Base-by-base conservation (phyloP, 2,888 invertebrate species). In the Dryobota labecula region DNA sequence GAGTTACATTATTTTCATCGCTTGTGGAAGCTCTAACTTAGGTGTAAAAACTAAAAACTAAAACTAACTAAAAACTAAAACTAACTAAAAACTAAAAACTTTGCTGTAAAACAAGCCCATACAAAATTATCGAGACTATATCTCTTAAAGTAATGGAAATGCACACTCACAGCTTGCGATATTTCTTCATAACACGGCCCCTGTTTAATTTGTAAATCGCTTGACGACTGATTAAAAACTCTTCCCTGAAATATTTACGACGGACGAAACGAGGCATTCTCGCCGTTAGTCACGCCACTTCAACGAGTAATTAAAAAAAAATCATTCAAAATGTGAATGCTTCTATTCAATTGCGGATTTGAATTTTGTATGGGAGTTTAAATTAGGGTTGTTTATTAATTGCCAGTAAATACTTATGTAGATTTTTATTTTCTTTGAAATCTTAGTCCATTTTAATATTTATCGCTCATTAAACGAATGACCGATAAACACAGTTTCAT, bases 141-240 rank as follows among this genome's bases (percentile, higher is more conserved):
- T 67, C 51, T 27, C 36, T 41, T 0, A 11, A 76, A 41, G 20
- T 45, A 91, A 88, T 91, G 95, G 92, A 92, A 84, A 91, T 92
- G 71, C 65, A 20, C 85, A 74, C 47, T 51, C 70, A 76, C 86
- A 86, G 87, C 88, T 86, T 88, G 90, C 92, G 86, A 94, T 95
- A 94, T 95, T 95, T 95, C 95, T 95, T 95, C 92, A 95, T 95
- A 95, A 95, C 94, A 92, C 92, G 84, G 93, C 91, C 93, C 92
- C 94, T 94, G 95, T 94, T 96, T 95, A 95, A 96, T 96, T 95
- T 95, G 95, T 94, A 94, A 96, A 95, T 94, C 95, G 94, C 94
- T 94, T 94, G 94, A 95, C 94, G 93, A 94, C 94, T 95, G 95
- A 95, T 95, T 95, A 95, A 95, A 95, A 95, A 95, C 94, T 95